Evolutionary conservation across 2,113 vertebrate species (phyloP).

Genomic region (Oreochromis spilurus): DNA sequence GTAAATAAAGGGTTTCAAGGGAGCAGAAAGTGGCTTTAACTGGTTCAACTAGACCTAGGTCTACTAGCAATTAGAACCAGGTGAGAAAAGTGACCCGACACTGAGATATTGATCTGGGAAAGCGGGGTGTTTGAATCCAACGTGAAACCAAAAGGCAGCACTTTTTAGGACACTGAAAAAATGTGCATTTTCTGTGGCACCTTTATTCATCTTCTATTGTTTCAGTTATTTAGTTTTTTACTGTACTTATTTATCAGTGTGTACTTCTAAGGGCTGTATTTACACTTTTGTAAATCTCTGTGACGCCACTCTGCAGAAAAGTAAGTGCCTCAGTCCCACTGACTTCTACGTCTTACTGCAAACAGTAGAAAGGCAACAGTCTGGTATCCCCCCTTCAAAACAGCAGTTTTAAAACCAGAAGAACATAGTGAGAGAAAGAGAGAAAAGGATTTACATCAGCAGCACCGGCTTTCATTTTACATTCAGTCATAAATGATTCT

Average conservation of each 20-base stretch:
- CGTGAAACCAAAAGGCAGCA: neutral
- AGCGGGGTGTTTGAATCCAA: neutral
- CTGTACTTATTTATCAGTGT: neutral
- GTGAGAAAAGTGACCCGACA: neutral
- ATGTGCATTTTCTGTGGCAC: neutral
- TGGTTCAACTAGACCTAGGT: neutral
- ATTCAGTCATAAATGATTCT: neutral
- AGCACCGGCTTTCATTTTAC: conserved; percentile 3
- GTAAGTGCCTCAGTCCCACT: neutral
- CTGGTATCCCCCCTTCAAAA: neutral
- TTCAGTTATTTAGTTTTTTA: neutral
- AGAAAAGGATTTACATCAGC: neutral
- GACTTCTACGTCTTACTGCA: neutral
- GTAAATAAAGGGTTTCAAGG: conserved; percentile 22
- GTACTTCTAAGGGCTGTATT: neutral
- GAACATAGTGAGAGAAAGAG: neutral
- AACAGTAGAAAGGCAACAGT: conserved; percentile 16
- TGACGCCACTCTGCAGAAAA: neutral
- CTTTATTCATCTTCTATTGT: neutral
- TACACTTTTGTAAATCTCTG: neutral
- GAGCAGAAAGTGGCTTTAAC: neutral
- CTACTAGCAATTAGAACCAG: neutral
- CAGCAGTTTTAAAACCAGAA: neutral
- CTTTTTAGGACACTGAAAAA: neutral
- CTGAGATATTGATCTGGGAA: neutral